Evolutionary conservation across 92 coral and sea anemone species (phyloP).

Genomic region (Umimayanthus kanabou): DNA sequence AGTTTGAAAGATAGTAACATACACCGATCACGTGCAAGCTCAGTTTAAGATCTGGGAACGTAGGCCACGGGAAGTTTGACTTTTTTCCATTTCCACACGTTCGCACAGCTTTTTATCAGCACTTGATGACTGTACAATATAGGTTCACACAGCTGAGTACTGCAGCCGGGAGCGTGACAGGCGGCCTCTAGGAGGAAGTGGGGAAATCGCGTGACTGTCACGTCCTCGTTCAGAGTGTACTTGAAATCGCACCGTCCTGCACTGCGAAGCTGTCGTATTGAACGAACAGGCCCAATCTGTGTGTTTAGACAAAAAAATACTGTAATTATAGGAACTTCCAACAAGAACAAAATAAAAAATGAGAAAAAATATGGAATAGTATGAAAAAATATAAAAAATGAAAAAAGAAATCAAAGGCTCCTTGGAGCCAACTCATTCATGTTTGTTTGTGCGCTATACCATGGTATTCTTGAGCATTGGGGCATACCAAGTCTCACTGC

Average conservation of each 20-base stretch:
- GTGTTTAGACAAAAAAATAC: neutral
- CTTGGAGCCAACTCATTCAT: no score
- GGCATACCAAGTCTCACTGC: no score
- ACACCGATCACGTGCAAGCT: no score
- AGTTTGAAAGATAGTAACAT: no score
- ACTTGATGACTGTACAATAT: conserved; percentile 55
- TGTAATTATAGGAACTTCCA: no score
- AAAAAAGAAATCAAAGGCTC: no score
- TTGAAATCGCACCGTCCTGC: neutral
- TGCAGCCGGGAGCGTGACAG: neutral
- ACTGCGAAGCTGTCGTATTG: neutral
- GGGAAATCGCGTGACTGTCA: conserved; percentile 1
- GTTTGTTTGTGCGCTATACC: no score
- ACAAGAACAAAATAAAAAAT: no score
- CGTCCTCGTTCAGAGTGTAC: neutral
- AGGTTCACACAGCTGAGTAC: conserved; percentile 40
- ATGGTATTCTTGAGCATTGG: no score
- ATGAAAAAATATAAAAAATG: no score
- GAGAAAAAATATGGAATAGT: no score
- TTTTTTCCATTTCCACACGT: conserved; percentile 71
- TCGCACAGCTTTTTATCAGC: conserved; percentile 57
- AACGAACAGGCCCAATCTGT: neutral
- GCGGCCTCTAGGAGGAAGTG: neutral
- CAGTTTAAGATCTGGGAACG: conserved; percentile 24
- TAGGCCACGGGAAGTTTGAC: conserved; percentile 61